Conservation (phyloP, 2,888 invertebrate genomes). For the Agonum fuliginosum region DNA sequence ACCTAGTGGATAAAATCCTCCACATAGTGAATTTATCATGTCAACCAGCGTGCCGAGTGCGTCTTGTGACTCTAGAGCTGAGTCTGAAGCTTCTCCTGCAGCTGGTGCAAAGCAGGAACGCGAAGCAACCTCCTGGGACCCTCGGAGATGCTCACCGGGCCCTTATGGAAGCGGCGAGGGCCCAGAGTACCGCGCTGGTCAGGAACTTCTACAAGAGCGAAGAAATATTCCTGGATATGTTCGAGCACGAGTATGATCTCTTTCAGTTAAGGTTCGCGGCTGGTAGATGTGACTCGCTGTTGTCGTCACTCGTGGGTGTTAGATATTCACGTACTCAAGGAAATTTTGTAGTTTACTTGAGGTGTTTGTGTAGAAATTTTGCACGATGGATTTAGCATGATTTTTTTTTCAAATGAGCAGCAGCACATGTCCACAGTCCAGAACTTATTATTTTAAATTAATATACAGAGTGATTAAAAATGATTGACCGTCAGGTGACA, state of each 20-base stretch:
- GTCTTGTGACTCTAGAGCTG: constrained; percentile 94
- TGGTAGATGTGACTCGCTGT: constrained; percentile 62
- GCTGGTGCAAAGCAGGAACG: constrained; percentile 72
- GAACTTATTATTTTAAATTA: constrained; percentile 12
- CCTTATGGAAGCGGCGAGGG: constrained; percentile 82
- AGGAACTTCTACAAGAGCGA: constrained; percentile 97
- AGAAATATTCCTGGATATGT: constrained; percentile 98
- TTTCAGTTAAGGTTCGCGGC: constrained; percentile 57
- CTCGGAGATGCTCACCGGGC: constrained; percentile 80
- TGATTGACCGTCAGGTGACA: too few relatives aligned
- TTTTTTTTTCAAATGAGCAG: constrained; percentile 28
- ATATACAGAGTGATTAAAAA: constrained; percentile 4
- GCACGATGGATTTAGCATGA: constrained; percentile 20
- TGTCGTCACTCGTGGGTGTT: not conserved
- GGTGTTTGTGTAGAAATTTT: constrained; percentile 21
- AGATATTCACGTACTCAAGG: not conserved
- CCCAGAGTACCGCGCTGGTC: constrained; percentile 88
- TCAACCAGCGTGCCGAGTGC: constrained; percentile 92
- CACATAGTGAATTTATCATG: constrained; percentile 89
- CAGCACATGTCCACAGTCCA: constrained; percentile 49
- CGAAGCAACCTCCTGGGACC: not conserved
- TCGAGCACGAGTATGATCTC: constrained; percentile 90
- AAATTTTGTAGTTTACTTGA: constrained; percentile 5
- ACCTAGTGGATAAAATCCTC: constrained; percentile 88
- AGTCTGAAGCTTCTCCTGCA: constrained; percentile 87